Evolutionary conservation across 2,888 invertebrate species (phyloP), one percentile per base, ranked within the genome.

Genomic region (Philereme transversata): DNA sequence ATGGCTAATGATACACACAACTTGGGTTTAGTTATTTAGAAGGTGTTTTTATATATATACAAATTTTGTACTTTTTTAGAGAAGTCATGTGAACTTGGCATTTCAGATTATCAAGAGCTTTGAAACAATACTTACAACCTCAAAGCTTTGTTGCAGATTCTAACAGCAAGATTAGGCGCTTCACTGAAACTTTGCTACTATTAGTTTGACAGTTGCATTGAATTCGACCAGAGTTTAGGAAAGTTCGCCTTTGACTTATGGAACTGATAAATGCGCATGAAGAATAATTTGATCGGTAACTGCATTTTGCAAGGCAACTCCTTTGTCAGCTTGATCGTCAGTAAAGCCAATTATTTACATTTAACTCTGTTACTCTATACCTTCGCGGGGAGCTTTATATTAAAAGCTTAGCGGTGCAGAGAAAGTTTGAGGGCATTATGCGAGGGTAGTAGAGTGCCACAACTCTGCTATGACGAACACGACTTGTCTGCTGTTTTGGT

Each of bases 141-240:
- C 43, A 59, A 59, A 51, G 53, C 35, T 59, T 53, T 58, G 61
- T 57, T 46, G 35, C 47, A 57, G 47, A 62, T 45, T 11, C 36
- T n/a, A 51, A 41, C 54, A 60, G 51, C 41, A 49, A 62, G 63
- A 59, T 63, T 63, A 63, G 63, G 49, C 52, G 52, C 59, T 53
- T 56, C 44, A 47, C 45, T 46, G 34, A 43, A 59, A 63, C 52
- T 63, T 56, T 7, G 8, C 44, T 54, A 59, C 50, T 60, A 52
- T 47, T 51, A 59, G 54, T 67, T 64, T 45, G 60, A 57, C 59
- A 62, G 61, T 57, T 61, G 60, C 55, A 61, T 9, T 41, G 50
- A 44, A 47, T 55, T 57, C 40, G 48, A 47, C 33, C 46, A 53
- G 8, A 10, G 48, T 57, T 62, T 58, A 45, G 48, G 50, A 45